Base-by-base conservation (phyloP, 2,113 vertebrate genomes). In the Seriola aureovittata region DNA sequence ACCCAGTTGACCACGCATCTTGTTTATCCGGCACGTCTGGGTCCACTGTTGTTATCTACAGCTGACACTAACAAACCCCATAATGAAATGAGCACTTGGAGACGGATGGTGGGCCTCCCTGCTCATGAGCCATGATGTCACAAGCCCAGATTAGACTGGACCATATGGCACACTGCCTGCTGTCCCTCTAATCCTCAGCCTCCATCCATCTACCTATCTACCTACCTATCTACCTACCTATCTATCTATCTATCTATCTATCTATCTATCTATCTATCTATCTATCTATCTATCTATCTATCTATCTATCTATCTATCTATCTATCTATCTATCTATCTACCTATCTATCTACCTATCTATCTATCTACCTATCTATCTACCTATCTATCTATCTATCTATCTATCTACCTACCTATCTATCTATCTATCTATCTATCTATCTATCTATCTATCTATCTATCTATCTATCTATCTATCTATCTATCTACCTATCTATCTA, bases 131-230 rank as follows among this genome's bases (percentile, higher is more conserved):
- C 32, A 70, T 94, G 93, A 94, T 92, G 93, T 94, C 94, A 95
- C 82, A 79, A 85, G 23, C 81, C 82, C 88, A 92, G 91, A 94
- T 95, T 94, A 94, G 90, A 90, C 88, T 60, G 58, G 85, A 79
- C 93, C 93, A 91, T 91, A 92, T 93, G 93, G 91, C 89, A 81
- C 44, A 4, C 82, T 89, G 92, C 87, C 91, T 93, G 89, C 87
- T 88, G 93, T 83, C 85, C 75, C 75, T 85, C 69, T 94, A 92
- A 93, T 91, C 88, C 89, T 78, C 81, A 48, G 50, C 50, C 19
- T 17, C 42, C 66, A 77, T 85, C 73, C 71, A 73, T 23, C 34
- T 1, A 40, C 66, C 74, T 21, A 69, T 66, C 54, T 4, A 73
- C 60, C 52, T 5, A 69, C 60, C 59, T 13, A 34, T 68, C 50